Base-by-base conservation (phyloP, 2,888 invertebrate species). In the Amorpha juglandis region DNA sequence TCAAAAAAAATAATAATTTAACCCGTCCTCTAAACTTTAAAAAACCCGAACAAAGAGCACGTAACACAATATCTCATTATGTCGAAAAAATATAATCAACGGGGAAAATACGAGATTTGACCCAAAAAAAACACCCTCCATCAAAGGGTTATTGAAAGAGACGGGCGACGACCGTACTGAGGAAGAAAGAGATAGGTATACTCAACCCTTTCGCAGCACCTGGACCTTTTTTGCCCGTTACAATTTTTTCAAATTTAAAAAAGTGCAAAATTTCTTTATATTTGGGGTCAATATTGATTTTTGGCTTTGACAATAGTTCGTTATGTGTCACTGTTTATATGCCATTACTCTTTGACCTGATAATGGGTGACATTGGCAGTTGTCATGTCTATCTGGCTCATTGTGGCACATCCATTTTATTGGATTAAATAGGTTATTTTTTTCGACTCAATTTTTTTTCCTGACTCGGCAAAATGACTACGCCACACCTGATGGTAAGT, bases 51-150 rank as follows among this genome's bases (percentile, higher is more conserved):
- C 70, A 74, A 73, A 83, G 12, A 73, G 70, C 76, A 76, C 82
- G 87, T 80, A 88, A 89, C 81, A 93, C 91, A 92, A 92, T 93
- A 91, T 90, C 90, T 92, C 91, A 91, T 92, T 93, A 91, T 86
- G 76, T 79, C 73, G 71, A 78, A 86, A 88, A 87, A 89, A 87
- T 84, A 79, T 82, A 88, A 88, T 83, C 82, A 84, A 89, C 90
- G 84, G 87, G 87, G 88, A 91, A 92, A 91, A 90, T 86, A 88
- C 83, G 80, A 88, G 89, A 92, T 91, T 91, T 90, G 83, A 87
- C 88, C 91, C 87, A 88, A 92, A 92, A 90, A n/a, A 89, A 85
- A 70, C 84, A 83, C 90, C 88, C 87, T 82, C 75, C 72, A 71
- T 81, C 74, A 90, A 92, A 91, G 90, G 90, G 91, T 90, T 90